These are phyloP conservation scores for Acronicta aceris DNA, from an alignment of 2,888 invertebrate species.

Conservation along the genomic window DNA sequence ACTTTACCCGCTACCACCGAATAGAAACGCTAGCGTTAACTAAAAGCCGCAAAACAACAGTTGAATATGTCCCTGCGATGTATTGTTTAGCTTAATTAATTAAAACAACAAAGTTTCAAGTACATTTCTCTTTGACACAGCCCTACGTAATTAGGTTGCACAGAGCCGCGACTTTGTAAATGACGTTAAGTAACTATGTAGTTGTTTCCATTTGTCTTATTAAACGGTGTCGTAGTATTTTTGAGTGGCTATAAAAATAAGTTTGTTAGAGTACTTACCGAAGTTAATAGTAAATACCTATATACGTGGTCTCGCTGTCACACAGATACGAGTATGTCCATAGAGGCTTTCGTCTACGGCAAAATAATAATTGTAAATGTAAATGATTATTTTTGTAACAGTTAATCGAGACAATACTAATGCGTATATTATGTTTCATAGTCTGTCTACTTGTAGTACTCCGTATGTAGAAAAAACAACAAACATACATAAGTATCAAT, in stretches of 20 bases:
- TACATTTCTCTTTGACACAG: constrained; percentile 62
- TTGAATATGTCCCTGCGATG: constrained; percentile 62
- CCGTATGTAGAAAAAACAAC: too few species aligned
- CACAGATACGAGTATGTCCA: too few species aligned
- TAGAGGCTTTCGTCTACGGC: too few species aligned
- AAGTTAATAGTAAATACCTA: too few species aligned
- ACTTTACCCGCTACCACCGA: constrained; percentile 51
- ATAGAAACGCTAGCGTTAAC: constrained; percentile 42
- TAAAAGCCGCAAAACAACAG: constrained; percentile 51
- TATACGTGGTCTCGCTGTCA: too few species aligned
- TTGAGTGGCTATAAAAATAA: constrained; percentile 36
- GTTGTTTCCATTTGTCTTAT: constrained; percentile 28
- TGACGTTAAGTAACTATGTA: constrained; percentile 42
- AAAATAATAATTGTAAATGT: too few species aligned
- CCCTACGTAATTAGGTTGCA: constrained; percentile 63
- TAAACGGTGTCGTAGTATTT: constrained; percentile 18
- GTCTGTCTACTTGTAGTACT: too few species aligned
- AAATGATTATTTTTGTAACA: too few species aligned
- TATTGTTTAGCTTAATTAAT: constrained; percentile 70
- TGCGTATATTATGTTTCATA: too few species aligned
- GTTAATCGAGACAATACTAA: too few species aligned
- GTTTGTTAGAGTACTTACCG: neutral
- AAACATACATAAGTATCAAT: too few species aligned
- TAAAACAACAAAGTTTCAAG: constrained; percentile 76
- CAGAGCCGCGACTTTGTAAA: constrained; percentile 44